These are phyloP conservation scores for Leptopterna dolabrata DNA, from an alignment of 2,888 invertebrate species.

Conservation along the genomic window DNA sequence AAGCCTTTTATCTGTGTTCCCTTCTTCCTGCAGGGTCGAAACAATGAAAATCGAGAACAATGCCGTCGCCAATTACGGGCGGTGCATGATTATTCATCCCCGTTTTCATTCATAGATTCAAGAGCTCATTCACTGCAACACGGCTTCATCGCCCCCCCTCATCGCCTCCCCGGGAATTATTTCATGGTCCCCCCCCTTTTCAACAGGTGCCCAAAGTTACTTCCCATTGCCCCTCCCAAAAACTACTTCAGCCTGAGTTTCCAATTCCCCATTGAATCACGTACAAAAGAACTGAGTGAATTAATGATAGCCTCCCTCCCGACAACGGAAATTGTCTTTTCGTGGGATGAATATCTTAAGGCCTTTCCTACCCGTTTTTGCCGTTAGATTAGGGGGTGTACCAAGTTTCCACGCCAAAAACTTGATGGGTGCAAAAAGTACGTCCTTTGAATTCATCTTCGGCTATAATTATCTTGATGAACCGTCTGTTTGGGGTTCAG, in stretches of 20 bases:
- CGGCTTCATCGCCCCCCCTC: background rate
- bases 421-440: no score
- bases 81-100: conserved; percentile 15
- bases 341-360: background rate
- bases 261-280: background rate
- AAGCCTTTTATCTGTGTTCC: background rate
- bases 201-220: background rate
- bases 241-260: background rate
- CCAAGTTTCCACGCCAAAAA: background rate
- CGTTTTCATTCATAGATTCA: conserved; percentile 4
- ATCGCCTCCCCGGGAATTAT: background rate
- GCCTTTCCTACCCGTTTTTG: background rate
- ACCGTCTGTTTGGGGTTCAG: no score
- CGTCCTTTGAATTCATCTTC: no score
- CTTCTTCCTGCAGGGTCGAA: no score
- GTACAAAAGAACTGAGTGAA: background rate
- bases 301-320: background rate
- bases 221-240: background rate
- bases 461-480: no score
- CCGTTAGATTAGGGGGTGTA: background rate
- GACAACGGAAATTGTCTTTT: background rate
- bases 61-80: conserved; percentile 13
- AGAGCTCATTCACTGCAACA: background rate
- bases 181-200: background rate
- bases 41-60: conserved; percentile 37